Conservation (phyloP, 2,113 vertebrate genomes). For the Carettochelys insculpta region DNA sequence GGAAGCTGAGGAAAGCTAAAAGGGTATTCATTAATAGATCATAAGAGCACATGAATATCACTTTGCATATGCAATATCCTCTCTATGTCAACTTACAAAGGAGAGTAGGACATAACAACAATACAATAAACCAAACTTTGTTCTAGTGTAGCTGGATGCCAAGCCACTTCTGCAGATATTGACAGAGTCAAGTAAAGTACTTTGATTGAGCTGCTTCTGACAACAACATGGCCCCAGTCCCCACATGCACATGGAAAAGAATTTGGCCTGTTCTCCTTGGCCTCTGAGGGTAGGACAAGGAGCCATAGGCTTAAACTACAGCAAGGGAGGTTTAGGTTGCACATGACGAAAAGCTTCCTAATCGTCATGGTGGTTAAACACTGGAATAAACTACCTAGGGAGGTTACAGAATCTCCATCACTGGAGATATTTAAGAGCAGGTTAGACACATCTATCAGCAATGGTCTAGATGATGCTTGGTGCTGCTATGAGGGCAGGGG, state of each 20-base stretch:
- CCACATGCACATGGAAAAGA: neutral
- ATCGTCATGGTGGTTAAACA: too few species aligned
- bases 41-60: neutral
- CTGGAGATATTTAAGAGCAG: too few species aligned
- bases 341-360: too few species aligned
- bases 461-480: too few species aligned
- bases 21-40: rapidly evolving
- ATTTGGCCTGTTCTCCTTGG: neutral
- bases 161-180: neutral
- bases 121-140: neutral
- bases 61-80: neutral
- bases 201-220: neutral
- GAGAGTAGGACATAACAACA: neutral
- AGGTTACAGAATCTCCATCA: too few species aligned
- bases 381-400: too few species aligned
- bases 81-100: neutral
- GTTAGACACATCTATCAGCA: too few species aligned
- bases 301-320: too few species aligned
- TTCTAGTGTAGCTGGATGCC: neutral
- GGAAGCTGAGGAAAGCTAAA: neutral
- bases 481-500: too few species aligned
- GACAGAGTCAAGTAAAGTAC: neutral
- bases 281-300: too few species aligned
- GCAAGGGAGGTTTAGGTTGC: too few species aligned
- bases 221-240: neutral